Percentiles rank a stretch among this genome's conserved stretches.
Conservation (phyloP, 1,140 invertebrate genomes). For the Maniola jurtina region DNA sequence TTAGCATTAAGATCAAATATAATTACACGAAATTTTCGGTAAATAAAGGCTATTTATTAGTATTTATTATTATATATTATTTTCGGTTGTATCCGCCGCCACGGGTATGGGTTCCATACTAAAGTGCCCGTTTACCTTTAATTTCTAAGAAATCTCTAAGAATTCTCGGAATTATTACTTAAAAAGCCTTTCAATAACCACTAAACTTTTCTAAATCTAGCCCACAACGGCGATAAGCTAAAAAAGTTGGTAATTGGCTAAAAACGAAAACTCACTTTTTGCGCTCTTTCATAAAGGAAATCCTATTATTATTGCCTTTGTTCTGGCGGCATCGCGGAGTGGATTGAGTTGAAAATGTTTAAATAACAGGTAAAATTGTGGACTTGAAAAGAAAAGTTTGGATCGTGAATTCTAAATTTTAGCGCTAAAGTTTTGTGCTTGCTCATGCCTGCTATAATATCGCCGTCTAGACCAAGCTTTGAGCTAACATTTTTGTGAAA, state of each 20-base stretch:
- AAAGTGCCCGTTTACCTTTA: too few species aligned
- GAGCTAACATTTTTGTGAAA: background rate
- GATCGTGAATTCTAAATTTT: slow-evolving; percentile 4
- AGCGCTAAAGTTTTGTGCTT: background rate
- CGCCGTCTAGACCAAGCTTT: background rate
- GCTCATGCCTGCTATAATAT: background rate
- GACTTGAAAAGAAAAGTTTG: slow-evolving; percentile 6
- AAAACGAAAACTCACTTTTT: slow-evolving; percentile 14
- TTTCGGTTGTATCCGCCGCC: too few species aligned
- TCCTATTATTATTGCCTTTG: slow-evolving; percentile 25
- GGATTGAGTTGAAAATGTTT: slow-evolving; percentile 14
- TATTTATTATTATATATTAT: too few species aligned
- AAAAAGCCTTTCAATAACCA: background rate
- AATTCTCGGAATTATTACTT: background rate
- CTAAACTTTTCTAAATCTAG: background rate
- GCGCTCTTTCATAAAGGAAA: slow-evolving; percentile 21
- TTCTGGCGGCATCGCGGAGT: slow-evolving; percentile 10
- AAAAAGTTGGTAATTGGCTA: slow-evolving; percentile 15
- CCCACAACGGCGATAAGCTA: background rate
- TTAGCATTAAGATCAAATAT: too few species aligned
- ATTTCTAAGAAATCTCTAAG: too few species aligned
- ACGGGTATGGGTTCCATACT: too few species aligned
- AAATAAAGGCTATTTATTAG: too few species aligned
- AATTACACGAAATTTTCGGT: too few species aligned
- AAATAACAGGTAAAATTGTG: slow-evolving; percentile 8